phyloP scores from a whole-genome alignment of 1,140 invertebrate genomes.

The Tetragnatha versicolor region DNA sequence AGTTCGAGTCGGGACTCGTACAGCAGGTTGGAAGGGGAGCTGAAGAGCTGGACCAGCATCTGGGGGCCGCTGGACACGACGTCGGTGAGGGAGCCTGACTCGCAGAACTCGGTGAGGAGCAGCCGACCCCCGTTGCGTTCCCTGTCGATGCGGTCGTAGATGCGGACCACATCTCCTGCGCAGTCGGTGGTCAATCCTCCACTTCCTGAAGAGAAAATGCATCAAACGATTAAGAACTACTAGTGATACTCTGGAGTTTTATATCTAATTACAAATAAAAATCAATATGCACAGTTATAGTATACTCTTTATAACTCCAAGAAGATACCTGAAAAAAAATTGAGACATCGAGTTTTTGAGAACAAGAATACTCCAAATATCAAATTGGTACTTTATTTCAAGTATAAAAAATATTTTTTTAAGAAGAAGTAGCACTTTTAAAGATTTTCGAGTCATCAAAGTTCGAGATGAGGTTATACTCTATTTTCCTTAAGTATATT shows the following conservation, averaged over 20 bases:
- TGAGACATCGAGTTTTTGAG: too few species aligned
- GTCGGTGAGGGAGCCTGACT: conserved; percentile 81
- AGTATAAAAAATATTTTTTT: too few species aligned
- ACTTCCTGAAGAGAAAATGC: neutral
- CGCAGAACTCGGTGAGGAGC: conserved; percentile 87
- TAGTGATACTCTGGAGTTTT: neutral
- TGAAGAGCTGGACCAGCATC: conserved; percentile 85
- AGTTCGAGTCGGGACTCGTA: conserved; percentile 76
- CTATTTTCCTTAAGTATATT: too few species aligned
- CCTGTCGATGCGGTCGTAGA: conserved; percentile 87
- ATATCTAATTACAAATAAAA: neutral
- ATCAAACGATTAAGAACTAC: neutral
- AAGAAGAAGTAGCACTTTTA: too few species aligned
- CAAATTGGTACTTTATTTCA: too few species aligned
- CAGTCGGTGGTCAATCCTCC: conserved; percentile 72
- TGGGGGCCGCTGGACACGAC: conserved; percentile 82
- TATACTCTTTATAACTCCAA: too few species aligned
- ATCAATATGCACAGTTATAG: too few species aligned
- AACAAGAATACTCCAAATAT: too few species aligned
- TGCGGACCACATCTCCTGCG: conserved; percentile 83
- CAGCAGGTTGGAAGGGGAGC: conserved; percentile 85
- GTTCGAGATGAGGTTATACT: too few species aligned
- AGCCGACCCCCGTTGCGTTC: conserved; percentile 71
- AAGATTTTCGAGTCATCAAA: too few species aligned
- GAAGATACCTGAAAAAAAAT: too few species aligned